A percentile compares a stretch with the other conserved stretches of the same genome.
These are phyloP conservation scores for Regulus satrapa DNA, from an alignment of 2,113 vertebrate genomes.

Conservation along the genomic window DNA sequence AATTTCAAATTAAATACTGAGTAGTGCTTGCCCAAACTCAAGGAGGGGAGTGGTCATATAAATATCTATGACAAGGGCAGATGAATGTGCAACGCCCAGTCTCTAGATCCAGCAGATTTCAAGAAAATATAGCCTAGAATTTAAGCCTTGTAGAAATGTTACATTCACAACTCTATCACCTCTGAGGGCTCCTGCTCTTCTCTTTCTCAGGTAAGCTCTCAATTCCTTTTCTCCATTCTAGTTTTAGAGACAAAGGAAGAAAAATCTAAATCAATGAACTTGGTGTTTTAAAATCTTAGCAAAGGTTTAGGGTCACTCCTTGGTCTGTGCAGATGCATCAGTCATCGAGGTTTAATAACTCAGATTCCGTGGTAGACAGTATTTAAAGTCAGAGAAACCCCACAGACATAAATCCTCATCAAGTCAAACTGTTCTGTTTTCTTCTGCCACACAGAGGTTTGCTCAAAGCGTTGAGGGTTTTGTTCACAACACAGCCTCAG, in stretches of 20 bases:
- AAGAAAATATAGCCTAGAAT: rapidly evolving
- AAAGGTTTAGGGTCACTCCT: background rate
- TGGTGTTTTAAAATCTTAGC: background rate
- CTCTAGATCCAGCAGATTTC: background rate
- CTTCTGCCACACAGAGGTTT: background rate
- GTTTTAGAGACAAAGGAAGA: background rate
- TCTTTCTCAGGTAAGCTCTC: background rate
- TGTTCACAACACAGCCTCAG: background rate
- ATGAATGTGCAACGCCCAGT: background rate
- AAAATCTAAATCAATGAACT: constrained; percentile 42
- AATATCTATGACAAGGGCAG: background rate
- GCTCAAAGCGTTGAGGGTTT: background rate
- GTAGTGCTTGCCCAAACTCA: background rate
- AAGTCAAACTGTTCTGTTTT: background rate
- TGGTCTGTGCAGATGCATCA: background rate
- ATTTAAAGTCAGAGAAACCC: background rate
- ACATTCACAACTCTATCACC: background rate
- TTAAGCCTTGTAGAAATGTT: background rate
- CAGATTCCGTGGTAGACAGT: background rate
- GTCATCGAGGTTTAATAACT: background rate
- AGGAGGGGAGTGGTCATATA: background rate
- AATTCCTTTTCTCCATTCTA: background rate
- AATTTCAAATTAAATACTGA: background rate
- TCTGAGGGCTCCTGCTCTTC: background rate
- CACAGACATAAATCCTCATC: constrained; percentile 23